A percentile compares a stretch with the other conserved stretches of the same genome.
Evolutionary conservation across 2,113 vertebrate genomes (phyloP).

Genomic region (Platycercus adscitus): DNA sequence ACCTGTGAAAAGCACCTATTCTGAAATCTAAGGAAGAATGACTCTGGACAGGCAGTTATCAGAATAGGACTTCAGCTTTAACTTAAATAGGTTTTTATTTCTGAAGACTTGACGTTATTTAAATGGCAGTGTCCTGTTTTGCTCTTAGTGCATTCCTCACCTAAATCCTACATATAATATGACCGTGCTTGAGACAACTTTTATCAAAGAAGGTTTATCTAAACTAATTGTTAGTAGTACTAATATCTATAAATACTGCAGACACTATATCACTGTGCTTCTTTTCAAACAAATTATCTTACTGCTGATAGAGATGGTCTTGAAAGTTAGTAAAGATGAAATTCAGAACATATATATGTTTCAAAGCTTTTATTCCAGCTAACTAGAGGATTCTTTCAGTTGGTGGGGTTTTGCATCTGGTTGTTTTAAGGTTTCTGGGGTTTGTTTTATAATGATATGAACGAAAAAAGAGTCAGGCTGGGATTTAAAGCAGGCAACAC

Average conservation of each 20-base stretch:
- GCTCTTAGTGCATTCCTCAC: neutral
- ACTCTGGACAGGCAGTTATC: neutral
- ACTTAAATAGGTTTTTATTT: neutral
- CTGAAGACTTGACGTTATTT: neutral
- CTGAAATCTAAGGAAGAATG: neutral
- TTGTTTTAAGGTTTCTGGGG: neutral
- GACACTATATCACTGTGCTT: neutral
- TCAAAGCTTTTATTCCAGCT: neutral
- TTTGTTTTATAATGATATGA: neutral
- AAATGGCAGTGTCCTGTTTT: neutral
- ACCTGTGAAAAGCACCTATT: neutral
- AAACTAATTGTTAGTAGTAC: neutral
- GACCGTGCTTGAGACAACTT: accelerated
- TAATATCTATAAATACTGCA: neutral
- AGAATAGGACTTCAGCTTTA: neutral
- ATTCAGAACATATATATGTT: neutral
- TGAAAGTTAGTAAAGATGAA: neutral
- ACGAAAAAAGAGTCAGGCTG: neutral
- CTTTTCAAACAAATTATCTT: neutral
- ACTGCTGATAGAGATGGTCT: neutral
- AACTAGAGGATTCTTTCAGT: neutral
- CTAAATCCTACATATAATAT: neutral
- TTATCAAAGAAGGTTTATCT: neutral
- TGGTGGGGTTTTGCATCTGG: neutral
- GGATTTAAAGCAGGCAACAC: neutral